A percentile compares a stretch with the other conserved stretches of the same genome.
Conservation (phyloP, 1,140 invertebrate species). For the Trissolcus basalis region DNA sequence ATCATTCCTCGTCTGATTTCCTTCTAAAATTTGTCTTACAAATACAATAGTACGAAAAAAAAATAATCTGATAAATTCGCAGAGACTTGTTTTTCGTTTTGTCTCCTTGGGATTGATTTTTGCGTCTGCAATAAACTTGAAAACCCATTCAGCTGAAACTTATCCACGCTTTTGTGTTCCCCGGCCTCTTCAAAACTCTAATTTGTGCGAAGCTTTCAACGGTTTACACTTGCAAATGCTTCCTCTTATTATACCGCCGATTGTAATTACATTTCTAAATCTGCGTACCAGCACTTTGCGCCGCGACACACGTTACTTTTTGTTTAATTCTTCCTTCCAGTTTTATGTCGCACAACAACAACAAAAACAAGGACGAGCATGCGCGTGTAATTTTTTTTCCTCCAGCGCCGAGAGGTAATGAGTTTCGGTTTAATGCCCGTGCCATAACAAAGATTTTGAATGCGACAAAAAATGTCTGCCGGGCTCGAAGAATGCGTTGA, state of each 20-base stretch:
- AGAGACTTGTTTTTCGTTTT: too few relatives aligned
- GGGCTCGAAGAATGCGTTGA: slow-evolving; percentile 29
- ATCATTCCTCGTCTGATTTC: too few relatives aligned
- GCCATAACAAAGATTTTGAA: slow-evolving; percentile 46
- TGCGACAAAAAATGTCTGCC: slow-evolving; percentile 47
- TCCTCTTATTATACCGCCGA: slow-evolving; percentile 4
- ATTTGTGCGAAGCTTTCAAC: background rate
- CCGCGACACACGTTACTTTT: slow-evolving; percentile 8
- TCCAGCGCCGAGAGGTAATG: slow-evolving; percentile 39
- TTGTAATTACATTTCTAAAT: slow-evolving; percentile 31
- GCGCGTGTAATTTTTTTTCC: slow-evolving; percentile 12
- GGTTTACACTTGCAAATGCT: slow-evolving; percentile 2
- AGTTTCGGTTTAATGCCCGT: slow-evolving; percentile 46
- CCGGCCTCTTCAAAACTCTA: background rate
- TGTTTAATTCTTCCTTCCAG: slow-evolving; percentile 18
- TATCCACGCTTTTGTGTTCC: background rate
- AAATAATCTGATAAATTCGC: too few relatives aligned
- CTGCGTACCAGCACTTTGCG: slow-evolving; percentile 28
- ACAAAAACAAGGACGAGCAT: slow-evolving; percentile 27
- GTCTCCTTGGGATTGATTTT: too few relatives aligned
- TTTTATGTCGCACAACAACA: slow-evolving; percentile 28
- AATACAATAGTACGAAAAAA: too few relatives aligned
- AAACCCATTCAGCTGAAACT: too few relatives aligned
- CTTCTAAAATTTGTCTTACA: too few relatives aligned
- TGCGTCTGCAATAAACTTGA: too few relatives aligned